phyloP scores from a whole-genome alignment of 2,888 invertebrate species.

The Polyommatus iphigenia region DNA sequence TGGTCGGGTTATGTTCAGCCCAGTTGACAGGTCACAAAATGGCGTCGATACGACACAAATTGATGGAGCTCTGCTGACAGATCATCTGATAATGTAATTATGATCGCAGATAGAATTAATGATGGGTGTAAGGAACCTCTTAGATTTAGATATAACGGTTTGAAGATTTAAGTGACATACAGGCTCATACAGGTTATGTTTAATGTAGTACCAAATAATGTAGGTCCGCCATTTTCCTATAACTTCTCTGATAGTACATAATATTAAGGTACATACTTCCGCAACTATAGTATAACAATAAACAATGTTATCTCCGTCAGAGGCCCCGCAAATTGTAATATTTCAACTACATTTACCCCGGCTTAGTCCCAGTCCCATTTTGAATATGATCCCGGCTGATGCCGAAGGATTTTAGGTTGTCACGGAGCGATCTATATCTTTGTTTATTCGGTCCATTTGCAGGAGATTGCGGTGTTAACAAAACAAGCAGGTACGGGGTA shows the following conservation, averaged over 20 bases:
- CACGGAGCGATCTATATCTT: slow-evolving; percentile 41
- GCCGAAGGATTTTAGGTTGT: slow-evolving; percentile 40
- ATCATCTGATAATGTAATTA: slow-evolving; percentile 8
- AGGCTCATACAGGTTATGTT: too few species aligned
- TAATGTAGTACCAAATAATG: too few species aligned
- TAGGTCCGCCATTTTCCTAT: too few species aligned
- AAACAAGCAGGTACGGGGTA: slow-evolving; percentile 20
- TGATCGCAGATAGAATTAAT: not conserved
- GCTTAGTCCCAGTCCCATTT: slow-evolving; percentile 39
- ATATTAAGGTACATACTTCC: too few species aligned
- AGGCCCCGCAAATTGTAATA: slow-evolving; percentile 32
- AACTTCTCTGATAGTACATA: too few species aligned
- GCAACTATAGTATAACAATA: not conserved
- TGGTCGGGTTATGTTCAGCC: too few species aligned
- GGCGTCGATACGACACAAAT: not conserved
- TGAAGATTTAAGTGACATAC: too few species aligned
- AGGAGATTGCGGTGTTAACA: slow-evolving; percentile 34
- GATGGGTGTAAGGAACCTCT: not conserved
- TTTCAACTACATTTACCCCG: slow-evolving; percentile 38
- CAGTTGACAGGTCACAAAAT: too few species aligned
- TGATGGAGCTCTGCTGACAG: not conserved
- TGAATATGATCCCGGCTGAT: slow-evolving; percentile 40
- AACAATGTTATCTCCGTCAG: not conserved
- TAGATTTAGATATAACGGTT: not conserved
- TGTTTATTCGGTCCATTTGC: slow-evolving; percentile 41